Base-by-base conservation (phyloP, 2,888 invertebrate genomes). In the Drosophila lutescens region DNA sequence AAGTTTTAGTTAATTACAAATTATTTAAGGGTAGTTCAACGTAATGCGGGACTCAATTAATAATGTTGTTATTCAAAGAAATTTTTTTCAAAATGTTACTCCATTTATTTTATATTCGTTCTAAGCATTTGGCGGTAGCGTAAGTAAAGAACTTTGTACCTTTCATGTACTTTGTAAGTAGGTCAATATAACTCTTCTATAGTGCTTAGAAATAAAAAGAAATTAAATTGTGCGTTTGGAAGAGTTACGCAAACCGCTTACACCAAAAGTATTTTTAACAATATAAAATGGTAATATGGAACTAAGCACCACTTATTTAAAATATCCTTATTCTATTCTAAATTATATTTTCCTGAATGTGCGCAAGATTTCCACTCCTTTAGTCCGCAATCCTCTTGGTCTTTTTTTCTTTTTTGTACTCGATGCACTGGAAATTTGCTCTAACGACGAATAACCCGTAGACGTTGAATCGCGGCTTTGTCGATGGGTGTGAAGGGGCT, bases 401-500 rank as follows among this genome's bases (percentile, higher is more conserved):
- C 49, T 79, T 86, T 65, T 90, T 53, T 62, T 79, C 66, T 69
- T 88, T 23, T 79, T 86, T 4, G 41, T 70, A 32, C 56, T 78
- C 3, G 83, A 69, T 8, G 66, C 60, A 38, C 62, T 75, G 0
- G 89, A 79, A 2, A 75, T 43, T 36, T 58, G 76, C 3, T 74
- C 77, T 15, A 77, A 51, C 0, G 90, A 89, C 0, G 84, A 86
- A 40, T 85, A 82, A 6, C 89, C 83, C 1, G 86, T 87, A 15
- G 89, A 84, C 1, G 84, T 89, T 0, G 89, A 89, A 34, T 79
- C 80, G 0, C 78, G 73, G 59, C 81, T 83, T 23, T 59, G 60
- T 2, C 67, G 74, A 77, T 89, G 78, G 4, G 83, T 87, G 9
- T 68, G 76, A 47, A 87, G 43, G 0, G 90, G 90, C 12, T 90